These are phyloP conservation scores for Oncorhynchus mykiss DNA, from an alignment of 2,113 vertebrate species.

Conservation along the genomic window DNA sequence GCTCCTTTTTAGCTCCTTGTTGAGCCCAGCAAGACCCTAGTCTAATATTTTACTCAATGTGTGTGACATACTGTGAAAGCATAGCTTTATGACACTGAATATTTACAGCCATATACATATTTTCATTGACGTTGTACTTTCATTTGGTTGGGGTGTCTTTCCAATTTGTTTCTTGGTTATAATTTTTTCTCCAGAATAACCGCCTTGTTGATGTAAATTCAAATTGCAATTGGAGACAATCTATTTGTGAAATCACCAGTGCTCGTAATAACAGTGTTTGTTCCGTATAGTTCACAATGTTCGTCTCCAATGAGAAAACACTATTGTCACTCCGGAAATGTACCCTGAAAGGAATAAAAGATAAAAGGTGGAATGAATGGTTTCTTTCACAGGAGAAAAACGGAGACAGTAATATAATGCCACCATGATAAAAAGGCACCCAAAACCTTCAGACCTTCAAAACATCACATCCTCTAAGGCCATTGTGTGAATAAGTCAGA, in stretches of 20 bases:
- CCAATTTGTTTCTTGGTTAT: slow-evolving; percentile 40
- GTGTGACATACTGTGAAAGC: no score
- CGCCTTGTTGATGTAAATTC: background rate
- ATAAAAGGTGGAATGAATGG: slow-evolving; percentile 33
- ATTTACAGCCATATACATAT: background rate
- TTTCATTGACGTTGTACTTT: background rate
- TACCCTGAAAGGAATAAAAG: slow-evolving; percentile 27
- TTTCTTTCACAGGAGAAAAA: slow-evolving; percentile 24
- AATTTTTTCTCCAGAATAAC: background rate
- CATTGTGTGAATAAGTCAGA: slow-evolving; percentile 15
- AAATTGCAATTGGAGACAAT: background rate
- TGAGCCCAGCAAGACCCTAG: no score
- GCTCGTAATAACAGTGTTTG: slow-evolving; percentile 32
- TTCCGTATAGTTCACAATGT: slow-evolving; percentile 6
- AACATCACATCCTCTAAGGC: slow-evolving; percentile 19
- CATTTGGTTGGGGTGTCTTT: slow-evolving; percentile 38
- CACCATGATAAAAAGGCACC: slow-evolving; percentile 1
- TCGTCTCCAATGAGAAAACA: slow-evolving; percentile 21
- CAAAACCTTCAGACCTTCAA: slow-evolving; percentile 11
- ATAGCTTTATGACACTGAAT: no score
- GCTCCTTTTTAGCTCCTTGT: no score
- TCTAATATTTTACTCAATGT: no score
- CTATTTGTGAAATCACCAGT: slow-evolving; percentile 26
- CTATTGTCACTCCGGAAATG: slow-evolving; percentile 31
- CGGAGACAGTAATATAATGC: slow-evolving; percentile 8